A percentile compares a stretch with the other conserved stretches of the same genome.
Conservation (phyloP, 2,797 vertebrate genomes). For the Sebastes diaconus region DNA sequence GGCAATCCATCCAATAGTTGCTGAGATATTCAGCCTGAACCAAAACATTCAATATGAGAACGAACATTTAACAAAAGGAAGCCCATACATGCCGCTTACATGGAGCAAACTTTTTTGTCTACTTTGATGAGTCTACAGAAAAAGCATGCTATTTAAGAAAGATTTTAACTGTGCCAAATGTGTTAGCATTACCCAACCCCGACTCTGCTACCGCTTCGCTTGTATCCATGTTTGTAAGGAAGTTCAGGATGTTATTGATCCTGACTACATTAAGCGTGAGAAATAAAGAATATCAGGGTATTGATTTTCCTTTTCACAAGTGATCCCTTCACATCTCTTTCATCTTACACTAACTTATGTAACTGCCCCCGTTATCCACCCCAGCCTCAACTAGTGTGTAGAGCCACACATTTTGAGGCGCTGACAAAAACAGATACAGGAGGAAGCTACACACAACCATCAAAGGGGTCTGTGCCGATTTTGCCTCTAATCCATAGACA, state of each 20-base stretch:
- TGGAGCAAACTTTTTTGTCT: slow-evolving; percentile 11
- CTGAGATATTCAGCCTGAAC: not conserved
- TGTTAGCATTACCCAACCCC: not conserved
- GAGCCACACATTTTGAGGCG: slow-evolving; percentile 45
- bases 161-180: not conserved
- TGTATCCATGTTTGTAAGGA: slow-evolving; percentile 33
- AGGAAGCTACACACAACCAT: slow-evolving; percentile 37
- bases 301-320: slow-evolving; percentile 60
- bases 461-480: slow-evolving; percentile 55
- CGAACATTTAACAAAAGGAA: not conserved
- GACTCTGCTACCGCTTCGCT: not conserved
- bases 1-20: not conserved
- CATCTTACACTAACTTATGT: slow-evolving; percentile 66
- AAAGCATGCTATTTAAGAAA: not conserved
- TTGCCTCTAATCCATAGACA: slow-evolving; percentile 66
- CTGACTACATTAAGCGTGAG: slow-evolving; percentile 38
- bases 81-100: slow-evolving; percentile 16
- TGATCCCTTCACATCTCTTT: slow-evolving; percentile 64
- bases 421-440: slow-evolving; percentile 49
- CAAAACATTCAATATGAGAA: not conserved
- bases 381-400: slow-evolving; percentile 55
- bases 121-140: not conserved
- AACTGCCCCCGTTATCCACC: slow-evolving; percentile 72
- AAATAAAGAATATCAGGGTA: slow-evolving; percentile 52
- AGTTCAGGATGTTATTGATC: slow-evolving; percentile 58